Conservation (phyloP, 2,797 vertebrate genomes). For the Erethizon dorsatum region DNA sequence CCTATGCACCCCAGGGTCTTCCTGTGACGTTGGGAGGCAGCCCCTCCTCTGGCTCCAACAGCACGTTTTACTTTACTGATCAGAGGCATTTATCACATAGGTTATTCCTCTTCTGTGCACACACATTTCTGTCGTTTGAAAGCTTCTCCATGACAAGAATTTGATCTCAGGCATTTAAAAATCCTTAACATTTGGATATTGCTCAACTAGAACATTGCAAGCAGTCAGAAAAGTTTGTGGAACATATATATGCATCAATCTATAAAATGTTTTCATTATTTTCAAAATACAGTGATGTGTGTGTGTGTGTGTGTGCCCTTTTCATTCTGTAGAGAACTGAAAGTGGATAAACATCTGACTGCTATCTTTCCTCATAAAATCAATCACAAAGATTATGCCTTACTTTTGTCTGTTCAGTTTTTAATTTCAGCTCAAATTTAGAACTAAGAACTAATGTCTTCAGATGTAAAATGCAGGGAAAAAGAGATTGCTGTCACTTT, state of each 20-base stretch:
- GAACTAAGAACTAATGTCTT: not conserved
- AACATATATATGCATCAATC: not conserved
- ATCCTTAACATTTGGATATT: not conserved
- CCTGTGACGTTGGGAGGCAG: not conserved
- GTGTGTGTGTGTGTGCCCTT: not conserved
- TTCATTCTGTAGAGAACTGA: constrained; percentile 9
- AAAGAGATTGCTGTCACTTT: constrained; percentile 64
- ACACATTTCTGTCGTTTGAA: constrained; percentile 1
- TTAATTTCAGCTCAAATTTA: constrained; percentile 37
- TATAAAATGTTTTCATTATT: not conserved
- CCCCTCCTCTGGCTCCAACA: no score
- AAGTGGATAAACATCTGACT: not conserved
- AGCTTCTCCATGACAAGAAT: not conserved
- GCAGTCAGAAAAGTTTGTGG: not conserved
- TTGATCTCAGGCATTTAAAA: constrained; percentile 31
- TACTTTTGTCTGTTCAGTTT: constrained; percentile 1
- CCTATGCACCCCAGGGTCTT: not conserved
- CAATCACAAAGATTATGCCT: not conserved
- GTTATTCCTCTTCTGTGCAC: not conserved
- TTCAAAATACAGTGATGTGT: not conserved
- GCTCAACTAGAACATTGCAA: constrained; percentile 10
- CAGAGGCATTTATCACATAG: not conserved
- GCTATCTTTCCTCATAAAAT: not conserved
- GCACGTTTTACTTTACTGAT: not conserved
- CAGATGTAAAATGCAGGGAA: not conserved